These are phyloP conservation scores for Gymnocypris eckloni DNA, from an alignment of 2,797 vertebrate species.

Conservation along the genomic window DNA sequence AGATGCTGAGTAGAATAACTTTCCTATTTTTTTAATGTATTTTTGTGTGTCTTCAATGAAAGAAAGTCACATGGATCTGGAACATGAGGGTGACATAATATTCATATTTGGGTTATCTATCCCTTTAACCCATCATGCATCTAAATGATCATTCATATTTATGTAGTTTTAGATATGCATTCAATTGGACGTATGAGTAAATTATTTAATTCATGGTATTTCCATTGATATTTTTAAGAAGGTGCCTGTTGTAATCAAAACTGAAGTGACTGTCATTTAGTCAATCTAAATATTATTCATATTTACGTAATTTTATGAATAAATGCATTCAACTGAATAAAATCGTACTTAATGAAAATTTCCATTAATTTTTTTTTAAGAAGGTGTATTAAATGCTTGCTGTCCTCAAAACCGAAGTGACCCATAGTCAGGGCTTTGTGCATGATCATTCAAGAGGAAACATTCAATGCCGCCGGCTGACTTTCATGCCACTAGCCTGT, in stretches of 20 bases:
- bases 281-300: not conserved
- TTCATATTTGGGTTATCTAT: not conserved
- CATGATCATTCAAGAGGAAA: slow-evolving; percentile 44
- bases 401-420: slow-evolving; percentile 29
- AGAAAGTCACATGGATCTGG: not conserved
- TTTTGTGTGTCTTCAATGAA: not conserved
- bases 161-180: not conserved
- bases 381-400: not conserved
- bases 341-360: not conserved
- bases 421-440: slow-evolving; percentile 40
- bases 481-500: slow-evolving; percentile 38
- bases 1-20: not conserved
- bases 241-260: not conserved
- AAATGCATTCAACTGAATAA: not conserved
- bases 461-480: slow-evolving; percentile 14
- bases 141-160: not conserved
- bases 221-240: not conserved
- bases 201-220: not conserved
- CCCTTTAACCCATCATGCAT: not conserved
- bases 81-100: not conserved
- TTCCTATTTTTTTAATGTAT: not conserved
- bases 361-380: not conserved
- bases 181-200: not conserved
- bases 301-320: not conserved
- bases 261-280: slow-evolving; percentile 5